phyloP scores from a whole-genome alignment of 2,888 invertebrate genomes.

The Drosophila ustulata region DNA sequence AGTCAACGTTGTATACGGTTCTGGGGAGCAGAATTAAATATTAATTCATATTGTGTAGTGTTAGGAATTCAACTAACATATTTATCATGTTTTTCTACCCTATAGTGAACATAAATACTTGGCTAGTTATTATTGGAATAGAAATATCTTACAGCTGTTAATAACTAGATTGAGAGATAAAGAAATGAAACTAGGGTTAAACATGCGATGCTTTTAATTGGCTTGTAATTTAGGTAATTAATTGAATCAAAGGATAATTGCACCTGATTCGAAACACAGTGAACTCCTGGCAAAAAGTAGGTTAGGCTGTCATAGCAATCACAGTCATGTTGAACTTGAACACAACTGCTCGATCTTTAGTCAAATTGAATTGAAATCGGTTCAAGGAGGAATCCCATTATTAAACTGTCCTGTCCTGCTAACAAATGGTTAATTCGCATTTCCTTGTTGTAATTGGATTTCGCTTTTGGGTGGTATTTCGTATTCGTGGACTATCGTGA shows the following conservation, averaged over 20 bases:
- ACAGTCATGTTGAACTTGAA: neutral
- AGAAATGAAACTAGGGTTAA: neutral
- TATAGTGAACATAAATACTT: neutral
- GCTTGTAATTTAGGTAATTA: constrained; percentile 6
- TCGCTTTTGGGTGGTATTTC: constrained; percentile 37
- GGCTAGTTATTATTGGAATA: neutral
- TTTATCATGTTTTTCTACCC: neutral
- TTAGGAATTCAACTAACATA: neutral
- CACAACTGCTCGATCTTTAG: constrained; percentile 1
- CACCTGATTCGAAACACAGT: neutral
- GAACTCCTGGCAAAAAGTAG: neutral
- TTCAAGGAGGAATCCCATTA: neutral
- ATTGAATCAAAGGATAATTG: constrained; percentile 1
- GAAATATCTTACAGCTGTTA: neutral
- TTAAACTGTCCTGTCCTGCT: constrained; percentile 14
- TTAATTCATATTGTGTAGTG: neutral
- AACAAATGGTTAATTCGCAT: constrained; percentile 6
- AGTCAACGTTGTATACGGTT: no score
- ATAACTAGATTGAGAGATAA: neutral
- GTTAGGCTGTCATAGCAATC: neutral
- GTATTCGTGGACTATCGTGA: constrained; percentile 24
- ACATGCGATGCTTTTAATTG: constrained; percentile 13
- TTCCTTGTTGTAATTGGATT: constrained; percentile 20
- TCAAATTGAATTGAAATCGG: neutral
- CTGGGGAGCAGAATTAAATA: neutral